Conservation (phyloP, 2,888 invertebrate genomes). For the Lottia gigantea region DNA sequence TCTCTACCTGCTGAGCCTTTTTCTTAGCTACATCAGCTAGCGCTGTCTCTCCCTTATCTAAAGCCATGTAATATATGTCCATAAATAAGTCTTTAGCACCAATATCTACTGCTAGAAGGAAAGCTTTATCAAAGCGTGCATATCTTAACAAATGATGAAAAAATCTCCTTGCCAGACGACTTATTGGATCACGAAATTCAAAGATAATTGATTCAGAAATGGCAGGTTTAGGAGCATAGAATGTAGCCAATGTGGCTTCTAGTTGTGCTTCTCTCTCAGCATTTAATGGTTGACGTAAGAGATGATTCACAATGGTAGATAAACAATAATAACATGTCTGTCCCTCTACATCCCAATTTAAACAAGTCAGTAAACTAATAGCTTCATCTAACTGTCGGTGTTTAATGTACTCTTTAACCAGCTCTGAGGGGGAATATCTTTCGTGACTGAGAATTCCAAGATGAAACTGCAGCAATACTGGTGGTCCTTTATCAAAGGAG, state of each 20-base stretch:
- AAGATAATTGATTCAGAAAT: constrained; percentile 78
- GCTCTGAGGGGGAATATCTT: constrained; percentile 73
- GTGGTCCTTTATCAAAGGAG: constrained; percentile 63
- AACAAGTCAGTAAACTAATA: constrained; percentile 75
- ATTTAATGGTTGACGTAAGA: constrained; percentile 73
- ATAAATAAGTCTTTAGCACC: constrained; percentile 87
- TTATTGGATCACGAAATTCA: constrained; percentile 80
- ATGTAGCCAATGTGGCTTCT: constrained; percentile 84
- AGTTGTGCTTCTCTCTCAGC: constrained; percentile 76
- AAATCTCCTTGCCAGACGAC: constrained; percentile 85
- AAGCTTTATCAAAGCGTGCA: constrained; percentile 78
- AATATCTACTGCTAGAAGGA: constrained; percentile 86
- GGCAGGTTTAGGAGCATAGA: constrained; percentile 78
- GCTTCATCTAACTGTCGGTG: constrained; percentile 77
- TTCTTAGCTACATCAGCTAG: constrained; percentile 62
- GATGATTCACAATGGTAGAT: constrained; percentile 78
- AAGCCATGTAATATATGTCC: constrained; percentile 68
- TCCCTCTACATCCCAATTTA: constrained; percentile 85
- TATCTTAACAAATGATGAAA: constrained; percentile 81
- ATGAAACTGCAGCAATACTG: constrained; percentile 60
- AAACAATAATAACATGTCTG: constrained; percentile 80
- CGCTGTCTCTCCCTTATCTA: constrained; percentile 63
- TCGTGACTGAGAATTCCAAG: constrained; percentile 62
- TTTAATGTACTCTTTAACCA: constrained; percentile 76
- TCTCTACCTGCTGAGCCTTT: constrained; percentile 63